Evolutionary conservation across 30 jellyfish, hydroid and myxozoan genomes (phyloP).

Genomic region (Rhopilema esculentum): DNA sequence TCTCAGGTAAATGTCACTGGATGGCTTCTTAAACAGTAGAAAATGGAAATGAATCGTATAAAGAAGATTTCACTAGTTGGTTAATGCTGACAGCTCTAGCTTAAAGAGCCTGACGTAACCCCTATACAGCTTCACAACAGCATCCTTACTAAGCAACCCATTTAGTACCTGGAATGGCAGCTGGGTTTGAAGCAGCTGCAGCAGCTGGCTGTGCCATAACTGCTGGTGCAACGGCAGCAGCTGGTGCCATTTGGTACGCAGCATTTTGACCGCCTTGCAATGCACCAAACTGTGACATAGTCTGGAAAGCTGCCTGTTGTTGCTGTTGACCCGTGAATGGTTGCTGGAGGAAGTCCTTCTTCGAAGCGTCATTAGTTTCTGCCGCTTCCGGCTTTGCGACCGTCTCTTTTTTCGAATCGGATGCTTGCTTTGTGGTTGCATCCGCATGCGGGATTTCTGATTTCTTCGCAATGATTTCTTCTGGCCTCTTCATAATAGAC

Average conservation of each 20-base stretch:
- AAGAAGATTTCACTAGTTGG: too few relatives aligned
- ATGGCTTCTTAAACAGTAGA: too few relatives aligned
- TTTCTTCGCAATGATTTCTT: slow-evolving; percentile 58
- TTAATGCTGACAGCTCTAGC: too few relatives aligned
- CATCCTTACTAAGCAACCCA: too few relatives aligned
- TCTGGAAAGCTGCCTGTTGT: slow-evolving; percentile 73
- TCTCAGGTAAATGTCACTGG: too few relatives aligned
- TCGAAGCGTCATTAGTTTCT: slow-evolving; percentile 35
- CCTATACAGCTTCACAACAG: too few relatives aligned
- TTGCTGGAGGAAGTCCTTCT: slow-evolving; percentile 66
- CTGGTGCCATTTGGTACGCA: slow-evolving; percentile 28
- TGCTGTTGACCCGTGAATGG: slow-evolving; percentile 60
- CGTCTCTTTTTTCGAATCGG: slow-evolving; percentile 23
- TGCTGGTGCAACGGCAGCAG: slow-evolving; percentile 45
- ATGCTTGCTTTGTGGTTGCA: slow-evolving; percentile 18
- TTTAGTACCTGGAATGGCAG: slow-evolving; percentile 62
- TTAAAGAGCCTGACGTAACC: too few relatives aligned
- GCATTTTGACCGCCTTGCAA: slow-evolving; percentile 53
- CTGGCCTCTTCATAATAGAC: slow-evolving; percentile 50
- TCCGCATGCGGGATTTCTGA: slow-evolving; percentile 64
- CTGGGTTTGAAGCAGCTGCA: slow-evolving; percentile 25
- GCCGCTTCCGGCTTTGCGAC: slow-evolving; percentile 18
- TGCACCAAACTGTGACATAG: slow-evolving; percentile 66
- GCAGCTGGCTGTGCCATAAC: slow-evolving; percentile 32
- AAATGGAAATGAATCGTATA: too few relatives aligned